Conservation (phyloP, 2,888 invertebrate genomes). For the Hartigia nigra region DNA sequence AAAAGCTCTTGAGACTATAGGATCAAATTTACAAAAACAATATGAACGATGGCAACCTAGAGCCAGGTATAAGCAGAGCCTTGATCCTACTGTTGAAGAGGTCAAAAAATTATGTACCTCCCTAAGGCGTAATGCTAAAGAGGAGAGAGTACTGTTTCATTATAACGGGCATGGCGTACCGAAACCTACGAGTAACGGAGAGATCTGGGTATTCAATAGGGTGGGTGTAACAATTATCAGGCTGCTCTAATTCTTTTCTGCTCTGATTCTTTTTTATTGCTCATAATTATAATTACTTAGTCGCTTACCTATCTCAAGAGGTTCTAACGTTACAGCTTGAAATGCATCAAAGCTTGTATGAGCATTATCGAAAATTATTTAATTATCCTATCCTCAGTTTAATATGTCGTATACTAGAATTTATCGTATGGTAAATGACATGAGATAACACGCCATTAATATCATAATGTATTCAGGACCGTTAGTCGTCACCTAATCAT, state of each 20-base stretch:
- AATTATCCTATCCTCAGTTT: background rate
- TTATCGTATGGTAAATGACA: slow-evolving; percentile 1
- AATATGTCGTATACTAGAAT: background rate
- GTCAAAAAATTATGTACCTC: slow-evolving; percentile 97
- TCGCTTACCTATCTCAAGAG: background rate
- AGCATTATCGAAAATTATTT: background rate
- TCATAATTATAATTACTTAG: slow-evolving; percentile 8
- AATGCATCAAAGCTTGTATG: background rate
- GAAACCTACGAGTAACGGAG: slow-evolving; percentile 96
- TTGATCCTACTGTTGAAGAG: slow-evolving; percentile 98
- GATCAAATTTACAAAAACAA: slow-evolving; percentile 90
- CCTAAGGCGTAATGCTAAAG: slow-evolving; percentile 94
- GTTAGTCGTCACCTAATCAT: background rate
- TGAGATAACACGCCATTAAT: background rate
- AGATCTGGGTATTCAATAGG: slow-evolving; percentile 99
- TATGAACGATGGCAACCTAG: slow-evolving; percentile 99
- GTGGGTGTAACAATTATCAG: slow-evolving; percentile 66
- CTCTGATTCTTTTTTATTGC: slow-evolving; percentile 19
- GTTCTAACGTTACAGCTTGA: background rate
- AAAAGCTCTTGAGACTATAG: slow-evolving; percentile 94
- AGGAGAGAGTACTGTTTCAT: slow-evolving; percentile 97
- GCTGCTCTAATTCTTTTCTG: slow-evolving; percentile 5
- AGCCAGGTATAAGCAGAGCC: slow-evolving; percentile 95
- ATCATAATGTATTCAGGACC: background rate
- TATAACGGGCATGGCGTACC: slow-evolving; percentile 99